phyloP scores from a whole-genome alignment of 2,113 vertebrate genomes.

The Gallinago jamesoni region DNA sequence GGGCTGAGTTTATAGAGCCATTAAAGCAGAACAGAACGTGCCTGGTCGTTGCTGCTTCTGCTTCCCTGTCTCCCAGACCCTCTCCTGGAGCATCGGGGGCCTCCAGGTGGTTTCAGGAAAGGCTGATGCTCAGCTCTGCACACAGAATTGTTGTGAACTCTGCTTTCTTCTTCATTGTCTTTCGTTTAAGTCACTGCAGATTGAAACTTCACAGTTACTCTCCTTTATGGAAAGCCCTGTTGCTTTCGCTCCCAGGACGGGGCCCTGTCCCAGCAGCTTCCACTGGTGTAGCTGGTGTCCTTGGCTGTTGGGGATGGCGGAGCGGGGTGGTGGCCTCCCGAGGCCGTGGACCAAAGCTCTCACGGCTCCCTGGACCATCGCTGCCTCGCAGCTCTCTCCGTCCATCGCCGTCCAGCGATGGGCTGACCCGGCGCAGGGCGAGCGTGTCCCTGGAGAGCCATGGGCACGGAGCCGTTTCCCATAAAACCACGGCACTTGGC shows the following conservation, averaged over 20 bases:
- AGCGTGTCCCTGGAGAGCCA: fast-evolving
- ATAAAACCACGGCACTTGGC: fast-evolving
- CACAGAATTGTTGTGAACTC: neutral
- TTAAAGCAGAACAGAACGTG: neutral
- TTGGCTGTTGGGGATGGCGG: fast-evolving
- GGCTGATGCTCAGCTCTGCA: neutral
- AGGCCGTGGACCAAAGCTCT: fast-evolving
- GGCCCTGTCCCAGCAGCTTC: neutral
- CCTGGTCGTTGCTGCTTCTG: neutral
- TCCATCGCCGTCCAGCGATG: fast-evolving
- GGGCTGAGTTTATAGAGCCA: neutral
- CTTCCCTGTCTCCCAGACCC: neutral
- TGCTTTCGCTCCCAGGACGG: neutral
- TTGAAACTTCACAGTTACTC: neutral
- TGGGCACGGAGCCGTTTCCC: neutral
- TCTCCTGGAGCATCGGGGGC: neutral
- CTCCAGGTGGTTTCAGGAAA: neutral
- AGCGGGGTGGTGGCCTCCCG: fast-evolving
- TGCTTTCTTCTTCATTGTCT: neutral
- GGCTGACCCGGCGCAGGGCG: fast-evolving
- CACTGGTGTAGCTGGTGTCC: fast-evolving
- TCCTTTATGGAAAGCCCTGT: neutral
- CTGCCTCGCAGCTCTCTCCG: neutral
- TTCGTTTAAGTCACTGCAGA: neutral
- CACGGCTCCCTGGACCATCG: fast-evolving